Percentiles rank a stretch among this genome's conserved stretches.
Conservation (phyloP, 2,888 invertebrate genomes). For the Phyto melanocephala region DNA sequence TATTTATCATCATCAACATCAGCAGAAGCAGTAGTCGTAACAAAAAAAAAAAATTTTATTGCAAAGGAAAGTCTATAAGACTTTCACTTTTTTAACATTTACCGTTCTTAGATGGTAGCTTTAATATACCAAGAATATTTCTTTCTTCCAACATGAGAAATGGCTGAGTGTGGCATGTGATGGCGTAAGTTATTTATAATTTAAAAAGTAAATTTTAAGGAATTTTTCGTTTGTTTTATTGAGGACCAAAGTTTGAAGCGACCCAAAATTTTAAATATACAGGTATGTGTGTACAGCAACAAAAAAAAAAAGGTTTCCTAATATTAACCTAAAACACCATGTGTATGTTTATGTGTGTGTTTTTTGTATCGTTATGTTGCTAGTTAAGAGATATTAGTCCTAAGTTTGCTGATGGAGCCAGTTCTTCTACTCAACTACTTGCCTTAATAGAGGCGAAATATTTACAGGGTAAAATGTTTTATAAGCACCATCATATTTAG, state of each 20-base stretch:
- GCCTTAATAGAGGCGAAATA: too few species aligned
- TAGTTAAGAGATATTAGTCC: neutral
- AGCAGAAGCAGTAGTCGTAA: neutral
- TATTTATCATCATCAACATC: neutral
- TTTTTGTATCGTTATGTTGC: neutral
- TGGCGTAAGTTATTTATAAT: neutral
- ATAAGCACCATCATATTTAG: too few species aligned
- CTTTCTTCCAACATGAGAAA: too few species aligned
- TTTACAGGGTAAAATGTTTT: too few species aligned
- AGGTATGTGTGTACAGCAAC: neutral
- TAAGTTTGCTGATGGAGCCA: too few species aligned
- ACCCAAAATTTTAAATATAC: neutral
- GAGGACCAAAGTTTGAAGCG: neutral
- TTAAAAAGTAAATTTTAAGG: too few species aligned
- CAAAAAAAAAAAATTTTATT: neutral
- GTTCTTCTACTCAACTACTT: too few species aligned
- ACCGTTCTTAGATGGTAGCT: neutral
- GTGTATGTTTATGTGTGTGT: too few species aligned
- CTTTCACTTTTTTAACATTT: neutral
- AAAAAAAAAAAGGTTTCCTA: neutral
- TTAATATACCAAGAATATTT: neutral
- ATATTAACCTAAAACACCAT: neutral
- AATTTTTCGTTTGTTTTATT: too few species aligned
- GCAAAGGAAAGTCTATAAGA: neutral
- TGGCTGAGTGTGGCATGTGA: neutral